Conservation (phyloP, 2,113 vertebrate genomes). For the Neolamprologus toae region DNA sequence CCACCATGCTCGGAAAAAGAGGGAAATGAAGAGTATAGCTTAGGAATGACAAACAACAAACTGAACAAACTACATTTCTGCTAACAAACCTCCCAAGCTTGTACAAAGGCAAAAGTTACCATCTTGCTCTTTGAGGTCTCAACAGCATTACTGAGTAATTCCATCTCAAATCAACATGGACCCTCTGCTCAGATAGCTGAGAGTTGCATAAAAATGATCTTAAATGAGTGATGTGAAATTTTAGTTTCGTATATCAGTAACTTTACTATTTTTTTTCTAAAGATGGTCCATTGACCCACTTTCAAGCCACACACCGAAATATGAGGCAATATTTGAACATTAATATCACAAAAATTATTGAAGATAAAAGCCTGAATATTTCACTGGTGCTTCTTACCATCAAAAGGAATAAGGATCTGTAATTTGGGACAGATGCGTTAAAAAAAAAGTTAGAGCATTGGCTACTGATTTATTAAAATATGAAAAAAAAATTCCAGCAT, state of each 20-base stretch:
- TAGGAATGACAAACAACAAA: neutral
- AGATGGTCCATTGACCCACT: neutral
- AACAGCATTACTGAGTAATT: neutral
- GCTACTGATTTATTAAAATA: neutral
- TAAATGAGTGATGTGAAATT: neutral
- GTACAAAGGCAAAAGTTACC: neutral
- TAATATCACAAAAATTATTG: neutral
- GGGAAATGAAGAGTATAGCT: neutral
- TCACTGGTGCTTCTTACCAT: neutral
- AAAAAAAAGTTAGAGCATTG: neutral
- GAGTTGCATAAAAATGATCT: neutral
- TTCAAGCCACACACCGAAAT: neutral
- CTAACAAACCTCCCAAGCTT: neutral
- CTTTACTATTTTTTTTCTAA: neutral
- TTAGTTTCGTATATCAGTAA: neutral
- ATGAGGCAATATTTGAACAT: neutral
- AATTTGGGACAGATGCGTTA: neutral
- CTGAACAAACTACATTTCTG: neutral
- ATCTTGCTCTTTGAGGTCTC: neutral
- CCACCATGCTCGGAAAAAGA: neutral
- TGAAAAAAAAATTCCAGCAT: neutral
- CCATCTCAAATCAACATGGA: neutral
- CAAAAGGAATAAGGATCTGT: neutral
- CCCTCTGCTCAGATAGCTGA: neutral
- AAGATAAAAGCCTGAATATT: neutral